Evolutionary conservation across 2,797 vertebrate species (phyloP), one percentile per base, ranked within the genome.

Genomic region (Anolis apletophallus): DNA sequence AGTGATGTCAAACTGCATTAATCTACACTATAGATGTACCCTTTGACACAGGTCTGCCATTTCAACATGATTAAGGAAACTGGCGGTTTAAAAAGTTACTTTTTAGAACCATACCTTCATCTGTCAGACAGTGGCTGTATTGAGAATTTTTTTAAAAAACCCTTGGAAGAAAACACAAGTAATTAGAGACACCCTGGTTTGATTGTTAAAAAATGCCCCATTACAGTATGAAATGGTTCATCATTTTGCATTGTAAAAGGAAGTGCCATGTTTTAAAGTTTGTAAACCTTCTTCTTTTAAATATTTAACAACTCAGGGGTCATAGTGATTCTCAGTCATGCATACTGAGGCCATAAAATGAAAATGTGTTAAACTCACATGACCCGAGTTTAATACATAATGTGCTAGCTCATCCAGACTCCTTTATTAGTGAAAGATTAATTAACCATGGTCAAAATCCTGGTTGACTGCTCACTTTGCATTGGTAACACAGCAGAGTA

Each of bases 401-500:
- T 40, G 55, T 71, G 3, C 17, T 64, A 29, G 36, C 74, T 55
- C 32, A 75, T 55, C 61, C 55, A 68, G 50, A 46, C 19, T 81
- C n/a, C 73, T 3, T 34, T 23, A 34, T 86, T 52, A 52, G 57
- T 54, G 3, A 52, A 50, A 50, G 34, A 17, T 79, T 73, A 88
- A 92, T 90, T 90, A 88, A 81, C 76, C 86, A 74, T 83, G 87
- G 90, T 89, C 89, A 90, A 80, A 72, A 80, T 83, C 40, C 90
- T 92, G 84, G 54, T 88, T 91, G 90, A 52, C 87, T 89, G 81
- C 50, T 21, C 83, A n/a, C 86, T 91, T 67, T 3, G 89, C 26
- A 23, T 93, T 88, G 82, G 84, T 88, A 92, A 84, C 91, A 88
- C 46, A 90, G 80, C 88, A 87, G 91, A 80, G 78, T 91, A 85